Evolutionary conservation across 1,140 invertebrate genomes (phyloP).

Genomic region (Drosophila nannoptera): DNA sequence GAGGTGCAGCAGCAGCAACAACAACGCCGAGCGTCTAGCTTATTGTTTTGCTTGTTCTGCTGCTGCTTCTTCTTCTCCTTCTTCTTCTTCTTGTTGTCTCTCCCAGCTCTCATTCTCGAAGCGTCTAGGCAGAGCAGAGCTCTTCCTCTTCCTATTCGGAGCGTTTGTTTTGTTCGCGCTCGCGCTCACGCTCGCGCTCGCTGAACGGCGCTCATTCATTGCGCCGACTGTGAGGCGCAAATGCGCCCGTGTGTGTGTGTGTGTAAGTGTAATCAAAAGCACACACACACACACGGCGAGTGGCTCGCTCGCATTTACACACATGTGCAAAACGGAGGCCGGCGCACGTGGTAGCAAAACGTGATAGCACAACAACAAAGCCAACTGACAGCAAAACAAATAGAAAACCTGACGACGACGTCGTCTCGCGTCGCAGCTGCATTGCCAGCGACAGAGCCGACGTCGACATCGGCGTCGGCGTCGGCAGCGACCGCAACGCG

Average conservation of each 20-base stretch:
- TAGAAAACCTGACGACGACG: constrained; percentile 70
- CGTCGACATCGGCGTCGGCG: background rate
- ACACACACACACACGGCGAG: constrained; percentile 9
- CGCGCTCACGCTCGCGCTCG: constrained; percentile 24
- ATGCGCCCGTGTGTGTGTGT: constrained; percentile 21
- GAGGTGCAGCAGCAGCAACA: too few relatives aligned
- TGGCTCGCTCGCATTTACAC: constrained; percentile 7
- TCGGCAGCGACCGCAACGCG: constrained; percentile 11
- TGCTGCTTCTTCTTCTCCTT: constrained; percentile 22
- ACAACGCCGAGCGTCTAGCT: constrained; percentile 4
- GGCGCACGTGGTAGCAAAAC: constrained; percentile 77
- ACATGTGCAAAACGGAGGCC: constrained; percentile 37
- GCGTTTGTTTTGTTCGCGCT: constrained; percentile 53
- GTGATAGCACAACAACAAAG: constrained; percentile 72
- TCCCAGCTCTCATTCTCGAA: background rate
- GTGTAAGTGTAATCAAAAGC: constrained; percentile 21
- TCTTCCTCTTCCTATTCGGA: constrained; percentile 30
- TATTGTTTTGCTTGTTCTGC: constrained; percentile 8
- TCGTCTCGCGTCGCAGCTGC: constrained; percentile 17
- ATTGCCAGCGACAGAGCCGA: background rate
- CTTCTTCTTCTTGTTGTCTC: constrained; percentile 14
- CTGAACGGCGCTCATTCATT: constrained; percentile 53
- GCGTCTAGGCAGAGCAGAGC: constrained; percentile 13
- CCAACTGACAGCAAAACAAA: constrained; percentile 75
- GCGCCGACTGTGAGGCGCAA: constrained; percentile 49